These are phyloP conservation scores for Trichomalopsis sarcophagae DNA, from an alignment of 1,140 invertebrate genomes.

Conservation along the genomic window DNA sequence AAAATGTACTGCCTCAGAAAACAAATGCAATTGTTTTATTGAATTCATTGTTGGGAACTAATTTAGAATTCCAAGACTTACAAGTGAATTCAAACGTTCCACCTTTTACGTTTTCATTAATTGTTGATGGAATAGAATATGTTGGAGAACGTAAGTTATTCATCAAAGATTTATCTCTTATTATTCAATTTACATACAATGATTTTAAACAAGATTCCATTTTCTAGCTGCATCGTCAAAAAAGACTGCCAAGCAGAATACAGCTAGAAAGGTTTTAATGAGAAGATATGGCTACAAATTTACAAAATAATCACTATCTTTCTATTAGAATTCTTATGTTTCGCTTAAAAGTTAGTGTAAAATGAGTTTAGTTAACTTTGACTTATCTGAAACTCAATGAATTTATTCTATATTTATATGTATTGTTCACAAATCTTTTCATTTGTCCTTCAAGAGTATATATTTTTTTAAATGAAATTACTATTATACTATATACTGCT, in stretches of 20 bases:
- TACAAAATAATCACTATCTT: not conserved
- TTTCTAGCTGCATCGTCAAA: not conserved
- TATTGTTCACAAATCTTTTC: no score
- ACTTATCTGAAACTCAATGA: no score
- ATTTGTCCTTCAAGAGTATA: no score
- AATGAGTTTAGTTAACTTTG: not conserved
- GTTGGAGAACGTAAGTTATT: not conserved
- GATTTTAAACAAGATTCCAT: not conserved
- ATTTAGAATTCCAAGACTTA: not conserved
- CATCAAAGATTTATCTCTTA: not conserved
- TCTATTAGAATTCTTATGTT: no score
- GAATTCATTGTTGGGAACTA: not conserved
- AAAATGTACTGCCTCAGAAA: no score
- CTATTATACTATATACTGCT: no score
- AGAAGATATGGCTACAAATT: not conserved
- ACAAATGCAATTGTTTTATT: not conserved
- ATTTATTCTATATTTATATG: no score
- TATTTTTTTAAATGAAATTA: no score
- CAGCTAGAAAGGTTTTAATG: not conserved
- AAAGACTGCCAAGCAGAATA: not conserved
- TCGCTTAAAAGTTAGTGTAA: not conserved
- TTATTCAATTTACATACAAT: not conserved
- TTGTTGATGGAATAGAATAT: not conserved
- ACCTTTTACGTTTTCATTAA: not conserved
- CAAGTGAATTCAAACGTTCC: not conserved